phyloP scores from a whole-genome alignment of 2,113 vertebrate genomes.

The Leuciscus idus region DNA sequence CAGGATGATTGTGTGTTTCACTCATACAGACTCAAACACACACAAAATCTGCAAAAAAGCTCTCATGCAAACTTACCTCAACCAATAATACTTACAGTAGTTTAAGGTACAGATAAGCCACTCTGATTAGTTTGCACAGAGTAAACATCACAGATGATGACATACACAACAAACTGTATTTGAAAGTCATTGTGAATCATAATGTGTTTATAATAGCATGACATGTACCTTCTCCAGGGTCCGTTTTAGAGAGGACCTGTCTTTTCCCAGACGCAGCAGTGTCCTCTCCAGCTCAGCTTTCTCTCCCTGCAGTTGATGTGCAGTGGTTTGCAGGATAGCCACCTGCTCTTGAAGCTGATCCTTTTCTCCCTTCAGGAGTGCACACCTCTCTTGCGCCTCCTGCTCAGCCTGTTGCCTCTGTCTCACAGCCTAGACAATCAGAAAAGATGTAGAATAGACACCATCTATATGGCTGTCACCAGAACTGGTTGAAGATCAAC shows the following conservation, averaged over 20 bases:
- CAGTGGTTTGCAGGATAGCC: constrained; percentile 59
- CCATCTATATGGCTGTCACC: not conserved
- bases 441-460: not conserved
- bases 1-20: not conserved
- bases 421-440: constrained; percentile 65
- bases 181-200: not conserved
- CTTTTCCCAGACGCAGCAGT: constrained; percentile 69
- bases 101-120: not conserved
- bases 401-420: constrained; percentile 61
- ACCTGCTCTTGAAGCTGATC: constrained; percentile 66
- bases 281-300: constrained; percentile 67
- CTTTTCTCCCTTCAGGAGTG: constrained; percentile 65
- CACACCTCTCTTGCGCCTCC: constrained; percentile 45
- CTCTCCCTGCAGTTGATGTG: constrained; percentile 71
- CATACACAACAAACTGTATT: not conserved
- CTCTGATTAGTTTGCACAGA: not conserved
- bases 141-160: not conserved
- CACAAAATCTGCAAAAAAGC: constrained; percentile 34
- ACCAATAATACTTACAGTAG: not conserved
- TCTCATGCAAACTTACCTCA: constrained; percentile 13
- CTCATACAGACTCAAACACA: not conserved
- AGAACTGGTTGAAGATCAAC: not conserved
- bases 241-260: constrained; percentile 72
- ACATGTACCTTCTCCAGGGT: constrained; percentile 74
- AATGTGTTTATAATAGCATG: not conserved